Percentiles rank a stretch among this genome's conserved stretches.
Conservation (phyloP, 2,888 invertebrate genomes). For the Pandemis cinnamomeana region DNA sequence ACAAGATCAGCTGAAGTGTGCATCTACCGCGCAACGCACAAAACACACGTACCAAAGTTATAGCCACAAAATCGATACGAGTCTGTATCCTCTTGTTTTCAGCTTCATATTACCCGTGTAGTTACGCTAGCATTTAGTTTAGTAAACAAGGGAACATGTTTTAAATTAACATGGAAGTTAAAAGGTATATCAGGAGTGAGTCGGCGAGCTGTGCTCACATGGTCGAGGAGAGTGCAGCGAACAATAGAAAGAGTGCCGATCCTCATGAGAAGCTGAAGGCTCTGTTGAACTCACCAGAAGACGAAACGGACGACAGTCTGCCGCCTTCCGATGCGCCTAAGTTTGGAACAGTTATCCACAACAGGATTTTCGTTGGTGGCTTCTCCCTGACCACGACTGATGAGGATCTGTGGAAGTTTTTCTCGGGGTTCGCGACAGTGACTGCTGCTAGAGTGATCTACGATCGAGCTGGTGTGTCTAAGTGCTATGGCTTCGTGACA, state of each 20-base stretch:
- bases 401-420: constrained; percentile 95
- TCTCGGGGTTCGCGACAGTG: constrained; percentile 94
- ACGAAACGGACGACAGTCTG: constrained; percentile 75
- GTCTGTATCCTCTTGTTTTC: constrained; percentile 64
- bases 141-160: constrained; percentile 82
- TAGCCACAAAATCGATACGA: constrained; percentile 59
- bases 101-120: constrained; percentile 67
- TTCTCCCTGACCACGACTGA: constrained; percentile 97
- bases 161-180: constrained; percentile 73
- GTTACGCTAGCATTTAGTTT: constrained; percentile 75
- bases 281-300: constrained; percentile 75
- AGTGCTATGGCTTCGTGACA: constrained; percentile 95
- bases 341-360: constrained; percentile 94
- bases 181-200: constrained; percentile 79
- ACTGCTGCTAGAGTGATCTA: constrained; percentile 97
- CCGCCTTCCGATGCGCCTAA: constrained; percentile 83
- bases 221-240: constrained; percentile 74
- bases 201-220: constrained; percentile 80
- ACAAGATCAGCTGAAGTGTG: constrained; percentile 46
- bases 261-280: constrained; percentile 81
- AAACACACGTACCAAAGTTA: constrained; percentile 54
- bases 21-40: constrained; percentile 65
- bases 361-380: constrained; percentile 98
- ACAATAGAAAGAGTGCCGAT: constrained; percentile 71
- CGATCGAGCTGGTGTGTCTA: constrained; percentile 97